phyloP scores from a whole-genome alignment of 2,888 invertebrate species.

The Hesperia comma region DNA sequence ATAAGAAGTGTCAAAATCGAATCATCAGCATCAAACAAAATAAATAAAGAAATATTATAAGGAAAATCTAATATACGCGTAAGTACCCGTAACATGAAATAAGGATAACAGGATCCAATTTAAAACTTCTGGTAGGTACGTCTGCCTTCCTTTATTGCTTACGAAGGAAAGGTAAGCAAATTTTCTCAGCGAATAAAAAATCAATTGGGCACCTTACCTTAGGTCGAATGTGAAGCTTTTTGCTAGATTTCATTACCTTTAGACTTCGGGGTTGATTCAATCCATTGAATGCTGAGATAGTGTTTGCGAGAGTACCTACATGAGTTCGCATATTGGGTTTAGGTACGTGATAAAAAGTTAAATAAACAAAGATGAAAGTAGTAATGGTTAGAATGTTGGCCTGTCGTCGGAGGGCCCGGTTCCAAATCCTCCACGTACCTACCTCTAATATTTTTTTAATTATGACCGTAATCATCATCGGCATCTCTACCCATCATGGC shows the following conservation, averaged over 20 bases:
- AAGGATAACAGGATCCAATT: constrained; percentile 10
- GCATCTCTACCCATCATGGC: no score
- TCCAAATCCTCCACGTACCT: no score
- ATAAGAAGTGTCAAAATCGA: no score
- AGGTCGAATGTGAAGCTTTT: constrained; percentile 1
- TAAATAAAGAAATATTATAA: background rate
- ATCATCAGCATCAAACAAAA: background rate
- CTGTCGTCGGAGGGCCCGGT: no score
- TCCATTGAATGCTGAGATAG: background rate
- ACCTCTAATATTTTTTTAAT: no score
- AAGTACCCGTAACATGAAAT: background rate
- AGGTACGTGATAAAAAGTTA: no score
- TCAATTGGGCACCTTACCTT: constrained; percentile 14
- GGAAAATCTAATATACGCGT: background rate
- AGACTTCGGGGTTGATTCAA: background rate
- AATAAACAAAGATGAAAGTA: no score
- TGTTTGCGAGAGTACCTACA: no score
- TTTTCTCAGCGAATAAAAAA: constrained; percentile 25
- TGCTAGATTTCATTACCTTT: constrained; percentile 15
- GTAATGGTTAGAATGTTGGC: no score
- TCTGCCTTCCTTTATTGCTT: constrained; percentile 5
- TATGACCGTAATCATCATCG: no score
- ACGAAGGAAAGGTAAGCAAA: constrained; percentile 15
- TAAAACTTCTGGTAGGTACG: background rate
- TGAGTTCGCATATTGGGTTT: no score